These are phyloP conservation scores for Pseudorectes ferrugineus DNA, from an alignment of 2,113 vertebrate genomes.

Conservation along the genomic window DNA sequence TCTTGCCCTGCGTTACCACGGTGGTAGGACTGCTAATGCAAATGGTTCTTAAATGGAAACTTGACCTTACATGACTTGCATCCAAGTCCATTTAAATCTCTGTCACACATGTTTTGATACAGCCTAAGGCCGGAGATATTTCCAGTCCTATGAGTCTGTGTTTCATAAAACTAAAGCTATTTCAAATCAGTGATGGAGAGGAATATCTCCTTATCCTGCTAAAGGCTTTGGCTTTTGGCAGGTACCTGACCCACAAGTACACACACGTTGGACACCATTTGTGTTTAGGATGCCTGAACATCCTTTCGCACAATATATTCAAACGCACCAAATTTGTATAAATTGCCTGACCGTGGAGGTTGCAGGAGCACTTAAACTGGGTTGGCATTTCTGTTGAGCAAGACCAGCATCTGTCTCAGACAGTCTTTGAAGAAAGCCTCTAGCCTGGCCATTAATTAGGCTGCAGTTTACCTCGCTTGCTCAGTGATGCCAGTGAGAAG, in stretches of 20 bases:
- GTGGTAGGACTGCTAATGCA: slow-evolving; percentile 10
- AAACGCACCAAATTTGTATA: neutral
- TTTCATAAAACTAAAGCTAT: neutral
- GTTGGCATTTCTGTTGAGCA: neutral
- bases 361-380: neutral
- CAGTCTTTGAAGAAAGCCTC: neutral
- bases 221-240: neutral
- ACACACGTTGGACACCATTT: rapidly evolving
- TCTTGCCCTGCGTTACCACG: neutral
- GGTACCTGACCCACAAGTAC: neutral
- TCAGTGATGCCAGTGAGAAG: neutral
- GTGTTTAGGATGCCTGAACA: neutral
- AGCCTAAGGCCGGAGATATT: slow-evolving; percentile 13
- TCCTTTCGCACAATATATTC: neutral
- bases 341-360: neutral
- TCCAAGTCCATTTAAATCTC: slow-evolving; percentile 62
- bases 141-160: neutral
- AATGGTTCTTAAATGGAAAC: slow-evolving; percentile 21
- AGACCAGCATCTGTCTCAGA: neutral
- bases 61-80: slow-evolving; percentile 53
- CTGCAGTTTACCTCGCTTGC: neutral
- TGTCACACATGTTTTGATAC: slow-evolving; percentile 49
- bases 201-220: neutral
- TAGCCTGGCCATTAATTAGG: neutral
- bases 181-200: neutral